Evolutionary conservation across 30 jellyfish, hydroid and myxozoan genomes (phyloP), one percentile per base, ranked within the genome.

Genomic region (Rhopilema esculentum): DNA sequence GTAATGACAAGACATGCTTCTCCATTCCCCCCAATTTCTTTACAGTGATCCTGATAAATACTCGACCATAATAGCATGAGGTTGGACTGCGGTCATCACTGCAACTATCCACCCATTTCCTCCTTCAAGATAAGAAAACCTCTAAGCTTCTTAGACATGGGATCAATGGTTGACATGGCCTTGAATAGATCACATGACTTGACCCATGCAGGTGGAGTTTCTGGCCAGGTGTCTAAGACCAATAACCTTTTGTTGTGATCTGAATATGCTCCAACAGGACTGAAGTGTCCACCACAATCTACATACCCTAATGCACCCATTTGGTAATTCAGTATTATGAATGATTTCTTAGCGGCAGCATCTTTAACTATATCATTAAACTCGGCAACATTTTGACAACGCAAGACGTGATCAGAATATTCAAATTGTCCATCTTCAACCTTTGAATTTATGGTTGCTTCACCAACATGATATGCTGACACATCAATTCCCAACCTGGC

Each of bases 121-220:
- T 40, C 9, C 57, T 40, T 33, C 24, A 75, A 49, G 0, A 75
- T 49, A n/a, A 90, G 77, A 65, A 83, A 76, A 21, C 97, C 97
- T 53, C 95, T 64, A 7, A 86, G 90, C 32, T 66, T 50, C 29
- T 67, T 77, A 16, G 95, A 82, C 24, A 19, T 87, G 50, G 48
- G 15, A 52, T 90, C 97, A 40, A 76, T 31, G 25, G 87, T 49
- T 9, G 87, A 53, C 90, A 90, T 90, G 23, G 97, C 95, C 6
- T 82, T 48, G 74, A 72, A 83, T 0, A 90, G 27, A 64, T 53
- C 64, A 17, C 21, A 26, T n/a, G 81, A 21, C 51, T 27, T 20
- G 27, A 90, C 95, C 97, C 97, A 90, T 17, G 93, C 97, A 19
- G 97, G 86, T 29, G 91, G 91, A 8, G 97, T 90, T 19, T 81